phyloP scores from a whole-genome alignment of 2,888 invertebrate genomes.

The Heliconius sara region DNA sequence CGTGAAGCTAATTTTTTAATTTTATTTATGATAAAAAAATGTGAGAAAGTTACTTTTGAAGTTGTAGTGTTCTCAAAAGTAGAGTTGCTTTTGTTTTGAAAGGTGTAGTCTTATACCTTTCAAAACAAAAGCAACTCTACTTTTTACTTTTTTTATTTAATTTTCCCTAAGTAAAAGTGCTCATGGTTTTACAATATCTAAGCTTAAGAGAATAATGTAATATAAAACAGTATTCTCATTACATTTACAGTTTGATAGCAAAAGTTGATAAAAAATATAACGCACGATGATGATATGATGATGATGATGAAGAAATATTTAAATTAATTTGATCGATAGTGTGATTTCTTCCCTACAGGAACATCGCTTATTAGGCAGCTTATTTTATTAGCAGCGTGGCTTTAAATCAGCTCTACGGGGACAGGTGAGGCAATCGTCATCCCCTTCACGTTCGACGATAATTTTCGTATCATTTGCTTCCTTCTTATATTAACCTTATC shows the following conservation, averaged over 20 bases:
- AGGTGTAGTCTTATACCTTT: no score
- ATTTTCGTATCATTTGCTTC: constrained; percentile 53
- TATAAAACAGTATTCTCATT: no score
- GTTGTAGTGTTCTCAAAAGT: no score
- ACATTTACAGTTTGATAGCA: no score
- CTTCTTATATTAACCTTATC: constrained; percentile 31
- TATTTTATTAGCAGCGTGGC: constrained; percentile 64
- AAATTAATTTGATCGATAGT: constrained; percentile 32
- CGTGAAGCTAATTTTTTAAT: no score
- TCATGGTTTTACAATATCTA: neutral
- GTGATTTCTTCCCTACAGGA: constrained; percentile 44
- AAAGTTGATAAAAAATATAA: neutral
- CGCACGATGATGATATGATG: neutral
- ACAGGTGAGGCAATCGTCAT: constrained; percentile 63
- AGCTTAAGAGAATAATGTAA: no score
- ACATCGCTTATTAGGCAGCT: constrained; percentile 60
- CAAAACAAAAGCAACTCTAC: neutral
- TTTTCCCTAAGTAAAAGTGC: neutral
- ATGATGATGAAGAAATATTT: neutral
- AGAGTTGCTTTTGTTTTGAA: no score
- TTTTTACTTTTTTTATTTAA: neutral
- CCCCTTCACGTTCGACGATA: constrained; percentile 62
- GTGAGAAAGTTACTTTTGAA: no score
- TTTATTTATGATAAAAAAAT: no score
- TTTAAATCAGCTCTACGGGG: constrained; percentile 61